Conservation (phyloP, 1,140 invertebrate genomes). For the Ectropis grisescens region DNA sequence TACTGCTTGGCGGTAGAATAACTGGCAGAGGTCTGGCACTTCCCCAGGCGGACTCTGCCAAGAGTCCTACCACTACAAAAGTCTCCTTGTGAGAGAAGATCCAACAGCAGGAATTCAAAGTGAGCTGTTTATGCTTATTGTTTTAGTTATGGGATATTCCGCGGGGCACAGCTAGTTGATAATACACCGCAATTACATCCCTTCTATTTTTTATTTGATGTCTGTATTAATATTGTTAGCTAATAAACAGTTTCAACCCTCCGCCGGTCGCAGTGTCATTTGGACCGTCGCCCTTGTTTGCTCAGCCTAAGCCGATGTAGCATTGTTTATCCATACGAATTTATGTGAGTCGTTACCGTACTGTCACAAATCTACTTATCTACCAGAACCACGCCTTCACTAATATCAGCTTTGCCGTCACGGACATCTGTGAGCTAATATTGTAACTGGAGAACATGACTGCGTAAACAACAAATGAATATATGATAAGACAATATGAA, state of each 20-base stretch:
- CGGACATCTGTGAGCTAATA: conserved; percentile 30
- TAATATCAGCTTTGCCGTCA: conserved; percentile 27
- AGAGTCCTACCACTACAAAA: too few species aligned
- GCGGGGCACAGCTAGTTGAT: too few species aligned
- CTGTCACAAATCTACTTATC: conserved; percentile 67
- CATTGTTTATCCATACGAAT: conserved; percentile 58
- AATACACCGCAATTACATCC: too few species aligned
- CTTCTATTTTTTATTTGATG: conserved; percentile 1
- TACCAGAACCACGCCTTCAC: conserved; percentile 52
- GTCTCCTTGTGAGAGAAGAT: too few species aligned
- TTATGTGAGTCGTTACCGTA: conserved; percentile 50
- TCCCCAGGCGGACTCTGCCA: too few species aligned
- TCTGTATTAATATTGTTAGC: conserved; percentile 16
- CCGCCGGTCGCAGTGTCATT: conserved; percentile 34
- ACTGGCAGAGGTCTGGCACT: too few species aligned
- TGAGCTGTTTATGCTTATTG: too few species aligned
- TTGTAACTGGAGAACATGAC: conserved; percentile 8
- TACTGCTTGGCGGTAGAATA: too few species aligned
- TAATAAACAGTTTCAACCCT: conserved; percentile 44
- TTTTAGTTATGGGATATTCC: too few species aligned
- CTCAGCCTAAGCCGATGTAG: conserved; percentile 59
- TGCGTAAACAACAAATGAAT: too few species aligned
- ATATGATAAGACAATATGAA: too few species aligned
- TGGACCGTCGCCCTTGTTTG: conserved; percentile 44
- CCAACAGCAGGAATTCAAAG: too few species aligned